Base-by-base conservation (phyloP, 2,113 vertebrate species). In the Brachirus orientalis region DNA sequence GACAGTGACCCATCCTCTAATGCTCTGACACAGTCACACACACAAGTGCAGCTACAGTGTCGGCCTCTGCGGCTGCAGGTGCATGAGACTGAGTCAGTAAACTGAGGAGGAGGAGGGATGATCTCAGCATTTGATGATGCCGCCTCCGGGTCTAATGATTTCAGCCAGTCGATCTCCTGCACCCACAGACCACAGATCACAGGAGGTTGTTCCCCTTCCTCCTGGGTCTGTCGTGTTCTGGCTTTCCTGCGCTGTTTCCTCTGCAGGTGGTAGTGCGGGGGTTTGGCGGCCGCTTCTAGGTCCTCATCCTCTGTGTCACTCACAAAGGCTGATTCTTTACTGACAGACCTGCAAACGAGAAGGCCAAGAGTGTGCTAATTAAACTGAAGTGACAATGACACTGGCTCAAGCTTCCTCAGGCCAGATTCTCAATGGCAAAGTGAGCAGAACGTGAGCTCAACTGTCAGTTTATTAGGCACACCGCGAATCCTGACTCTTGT, bases 31-130 rank as follows among this genome's bases (percentile, higher is more conserved):
- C 59, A 38, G 17, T 54, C 63, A 0, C 55, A 22, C 20, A 51
- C 62, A 10, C 6, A 66, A 33, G 53, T 35, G 33, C 57, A 56
- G 63, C 66, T 53, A 57, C 62, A 59, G 91, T 66, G 0, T 92
- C 79, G 38, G 53, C 90, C 92, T 80, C 93, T 93, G 83, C 89
- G 93, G 80, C 94, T 92, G 35, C 92, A 91, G 77, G 45, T 6
- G 8, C 7, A 19, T 1, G 19, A 28, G n/a, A 13, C 40, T 0
- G 40, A 67, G 82, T 90, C 89, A 0, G 75, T 89, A 1, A 90
- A 89, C 75, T 84, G 83, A 48, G 81, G 83, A 61, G 88, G 89
- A 17, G 88, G 90, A 7, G 86, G 85, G n/a, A 90, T 80, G 77
- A 90, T 63, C 8, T 77, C 76, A 8, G 57, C 7, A n/a, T n/a